These are phyloP conservation scores for Apostichopus leukothele DNA, from an alignment of 53 echinoderm and acorn worm species.

Conservation along the genomic window DNA sequence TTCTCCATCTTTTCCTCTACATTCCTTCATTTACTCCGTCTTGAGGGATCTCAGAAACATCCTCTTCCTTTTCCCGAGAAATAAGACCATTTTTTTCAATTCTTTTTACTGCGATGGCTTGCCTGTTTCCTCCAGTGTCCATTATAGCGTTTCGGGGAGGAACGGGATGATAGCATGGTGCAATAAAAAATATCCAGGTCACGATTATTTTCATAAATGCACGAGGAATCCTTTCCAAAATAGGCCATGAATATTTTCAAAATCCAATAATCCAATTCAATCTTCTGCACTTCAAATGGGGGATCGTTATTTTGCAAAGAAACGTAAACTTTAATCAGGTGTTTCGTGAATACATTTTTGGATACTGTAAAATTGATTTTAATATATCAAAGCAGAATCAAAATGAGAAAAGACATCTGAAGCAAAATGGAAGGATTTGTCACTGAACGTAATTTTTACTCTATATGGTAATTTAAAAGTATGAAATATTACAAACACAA, in stretches of 20 bases:
- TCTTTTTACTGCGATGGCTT: background rate
- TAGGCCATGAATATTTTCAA: conserved; percentile 25
- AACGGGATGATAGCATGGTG: background rate
- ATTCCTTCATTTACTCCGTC: background rate
- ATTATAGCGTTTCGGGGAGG: background rate
- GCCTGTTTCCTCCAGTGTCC: conserved; percentile 13
- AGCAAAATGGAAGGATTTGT: no score
- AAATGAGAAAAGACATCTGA: background rate
- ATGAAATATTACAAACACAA: no score
- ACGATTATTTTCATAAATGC: conserved; percentile 21
- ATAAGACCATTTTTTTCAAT: background rate
- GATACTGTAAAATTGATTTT: background rate
- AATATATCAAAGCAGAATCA: background rate
- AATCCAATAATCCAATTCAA: conserved; percentile 29
- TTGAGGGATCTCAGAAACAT: background rate
- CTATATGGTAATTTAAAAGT: no score
- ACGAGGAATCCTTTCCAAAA: background rate
- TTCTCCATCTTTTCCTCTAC: background rate
- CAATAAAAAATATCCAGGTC: conserved; percentile 9
- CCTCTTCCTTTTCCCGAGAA: background rate
- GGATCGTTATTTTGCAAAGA: background rate
- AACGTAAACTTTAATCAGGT: background rate
- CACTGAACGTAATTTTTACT: no score
- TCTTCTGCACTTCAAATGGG: background rate
- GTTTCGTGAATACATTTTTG: conserved; percentile 18